Evolutionary conservation across 1,140 invertebrate genomes (phyloP), one percentile per base, ranked within the genome.

Genomic region (Chironomus striatipennis): DNA sequence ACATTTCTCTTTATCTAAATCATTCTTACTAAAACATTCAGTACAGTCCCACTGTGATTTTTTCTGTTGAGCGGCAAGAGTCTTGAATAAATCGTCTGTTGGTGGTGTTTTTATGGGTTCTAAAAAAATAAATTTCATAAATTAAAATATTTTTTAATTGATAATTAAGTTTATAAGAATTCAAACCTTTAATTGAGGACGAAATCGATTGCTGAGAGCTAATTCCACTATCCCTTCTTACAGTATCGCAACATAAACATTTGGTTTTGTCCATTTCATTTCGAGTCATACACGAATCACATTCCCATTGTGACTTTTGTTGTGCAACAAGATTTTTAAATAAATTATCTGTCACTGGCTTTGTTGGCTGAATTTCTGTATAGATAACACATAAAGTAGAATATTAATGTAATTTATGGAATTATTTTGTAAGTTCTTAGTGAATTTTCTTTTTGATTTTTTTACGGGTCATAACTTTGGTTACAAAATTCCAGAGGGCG

Each of bases 1-100:
- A 79, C 90, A 91, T 47, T 84, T 87, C 1, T 10, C 74, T n/a
- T 81, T 80, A 1, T 80, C 81, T 1, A 79, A 76, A 74, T 87
- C 84, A 79, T 91, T 91, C 74, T 80, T 80, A 0, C 90, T 79
- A 80, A 87, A 81, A 78, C 90, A 91, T 6, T 79, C 80, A 12
- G 81, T 77, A 79, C 90, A 91, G 73, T 88, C 85, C 89, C 89
- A 91, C 43, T 86, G 83, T 76, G 84, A 78, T 2, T 79, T 74
- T 43, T 84, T 80, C 47, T 83, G 79, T 78, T 87, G 88, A 77
- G 89, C 89, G 47, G 86, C 79, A 67, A 83, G 79, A 57, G 78
- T 77, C 2, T 75, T 64, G 75, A 75, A 74, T 67, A 67, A 74
- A 9, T 73, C 73, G 5, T 34, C 3, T 15, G 9, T 0, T 34